phyloP scores from a whole-genome alignment of 2,888 invertebrate species.

The Ochlodes sylvanus region DNA sequence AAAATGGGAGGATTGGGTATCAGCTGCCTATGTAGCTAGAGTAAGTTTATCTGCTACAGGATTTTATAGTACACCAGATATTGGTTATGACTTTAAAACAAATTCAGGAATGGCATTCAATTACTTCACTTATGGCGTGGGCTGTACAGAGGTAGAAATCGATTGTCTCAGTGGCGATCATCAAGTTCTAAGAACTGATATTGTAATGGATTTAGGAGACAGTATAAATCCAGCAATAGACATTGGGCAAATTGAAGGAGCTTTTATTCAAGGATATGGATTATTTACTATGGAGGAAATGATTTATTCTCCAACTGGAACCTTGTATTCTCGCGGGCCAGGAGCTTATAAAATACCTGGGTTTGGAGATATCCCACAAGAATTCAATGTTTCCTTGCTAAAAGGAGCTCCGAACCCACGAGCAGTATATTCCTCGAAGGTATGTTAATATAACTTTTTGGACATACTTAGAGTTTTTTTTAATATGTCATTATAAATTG shows the following conservation, averaged over 20 bases:
- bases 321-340: conserved; percentile 93
- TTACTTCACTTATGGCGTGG: conserved; percentile 95
- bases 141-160: conserved; percentile 95
- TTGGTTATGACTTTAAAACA: conserved; percentile 89
- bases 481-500: too few relatives aligned
- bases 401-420: conserved; percentile 95
- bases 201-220: conserved; percentile 98
- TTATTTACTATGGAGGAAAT: conserved; percentile 96
- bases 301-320: conserved; percentile 93
- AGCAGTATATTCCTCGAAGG: conserved; percentile 98
- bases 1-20: conserved; percentile 94
- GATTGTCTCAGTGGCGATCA: conserved; percentile 98
- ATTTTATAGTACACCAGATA: conserved; percentile 90
- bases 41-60: conserved; percentile 93
- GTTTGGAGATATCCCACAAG: conserved; percentile 95
- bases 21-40: conserved; percentile 90
- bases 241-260: conserved; percentile 98
- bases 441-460: conserved; percentile 56
- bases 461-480: too few relatives aligned
- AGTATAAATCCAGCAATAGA: conserved; percentile 98
- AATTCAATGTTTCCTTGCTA: conserved; percentile 96
- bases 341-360: conserved; percentile 98
- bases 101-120: conserved; percentile 90
- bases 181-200: conserved; percentile 94
- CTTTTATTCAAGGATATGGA: conserved; percentile 97